Evolutionary conservation across 2,888 invertebrate species (phyloP).

Genomic region (Tiliacea citrago): DNA sequence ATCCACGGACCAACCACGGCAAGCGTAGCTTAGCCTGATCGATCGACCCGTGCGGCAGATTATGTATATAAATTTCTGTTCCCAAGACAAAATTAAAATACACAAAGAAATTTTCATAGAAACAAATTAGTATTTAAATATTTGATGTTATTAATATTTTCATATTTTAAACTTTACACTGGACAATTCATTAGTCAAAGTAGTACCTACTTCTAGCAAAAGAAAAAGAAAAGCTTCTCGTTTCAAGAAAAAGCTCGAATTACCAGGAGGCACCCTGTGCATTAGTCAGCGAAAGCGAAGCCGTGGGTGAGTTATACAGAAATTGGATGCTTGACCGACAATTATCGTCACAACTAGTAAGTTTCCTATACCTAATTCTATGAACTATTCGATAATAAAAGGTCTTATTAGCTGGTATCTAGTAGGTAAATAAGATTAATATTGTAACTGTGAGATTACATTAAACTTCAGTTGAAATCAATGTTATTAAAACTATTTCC

Average conservation of each 20-base stretch:
- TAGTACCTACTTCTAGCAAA: not conserved
- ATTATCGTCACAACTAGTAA: not conserved
- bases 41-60: too few relatives aligned
- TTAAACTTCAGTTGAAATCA: not conserved
- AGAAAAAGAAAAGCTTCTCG: not conserved
- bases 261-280: not conserved
- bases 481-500: not conserved
- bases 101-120: too few relatives aligned
- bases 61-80: too few relatives aligned
- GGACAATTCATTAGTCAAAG: too few relatives aligned
- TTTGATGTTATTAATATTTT: not conserved
- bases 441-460: not conserved
- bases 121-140: not conserved
- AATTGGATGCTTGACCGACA: not conserved
- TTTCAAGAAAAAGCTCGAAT: slow-evolving; percentile 1
- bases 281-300: not conserved
- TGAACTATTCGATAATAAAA: not conserved
- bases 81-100: too few relatives aligned
- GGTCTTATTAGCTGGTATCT: not conserved
- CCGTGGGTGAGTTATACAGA: not conserved
- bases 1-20: too few relatives aligned
- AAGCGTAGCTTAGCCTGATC: too few relatives aligned
- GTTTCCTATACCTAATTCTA: not conserved
- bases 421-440: not conserved
- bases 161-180: not conserved